Conservation (phyloP, 2,113 vertebrate genomes). For the Pomatostomus ruficeps region DNA sequence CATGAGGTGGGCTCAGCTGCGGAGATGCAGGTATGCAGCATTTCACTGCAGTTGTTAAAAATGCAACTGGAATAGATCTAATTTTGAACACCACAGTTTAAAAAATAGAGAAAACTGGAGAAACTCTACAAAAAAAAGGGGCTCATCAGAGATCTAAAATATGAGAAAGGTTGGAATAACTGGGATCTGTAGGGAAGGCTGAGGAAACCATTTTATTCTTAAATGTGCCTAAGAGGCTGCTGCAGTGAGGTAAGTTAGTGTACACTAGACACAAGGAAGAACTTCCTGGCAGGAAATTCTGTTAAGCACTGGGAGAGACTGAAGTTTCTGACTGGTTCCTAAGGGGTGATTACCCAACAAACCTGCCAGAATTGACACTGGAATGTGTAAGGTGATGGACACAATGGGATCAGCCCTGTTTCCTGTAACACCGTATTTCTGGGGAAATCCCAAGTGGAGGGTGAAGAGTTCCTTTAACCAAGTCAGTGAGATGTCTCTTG, state of each 20-base stretch:
- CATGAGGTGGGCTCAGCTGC: background rate
- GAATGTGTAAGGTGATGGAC: background rate
- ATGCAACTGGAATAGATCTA: background rate
- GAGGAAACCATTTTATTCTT: background rate
- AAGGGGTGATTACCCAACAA: background rate
- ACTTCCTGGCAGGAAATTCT: background rate
- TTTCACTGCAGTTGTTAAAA: background rate
- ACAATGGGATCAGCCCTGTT: background rate
- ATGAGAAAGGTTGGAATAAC: background rate
- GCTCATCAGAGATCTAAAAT: background rate
- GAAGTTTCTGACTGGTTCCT: background rate
- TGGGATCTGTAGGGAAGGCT: background rate
- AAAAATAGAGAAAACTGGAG: background rate
- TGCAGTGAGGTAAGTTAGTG: background rate
- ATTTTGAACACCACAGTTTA: background rate
- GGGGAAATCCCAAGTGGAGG: background rate
- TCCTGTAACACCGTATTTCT: rapidly evolving
- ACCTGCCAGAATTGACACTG: background rate
- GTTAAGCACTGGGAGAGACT: background rate
- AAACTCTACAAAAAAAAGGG: background rate
- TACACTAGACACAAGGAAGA: background rate
- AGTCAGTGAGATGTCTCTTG: background rate
- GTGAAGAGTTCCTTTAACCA: background rate
- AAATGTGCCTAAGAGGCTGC: background rate
- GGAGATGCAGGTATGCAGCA: background rate